phyloP scores from a whole-genome alignment of 2,113 vertebrate genomes.

The Xiphophorus couchianus region DNA sequence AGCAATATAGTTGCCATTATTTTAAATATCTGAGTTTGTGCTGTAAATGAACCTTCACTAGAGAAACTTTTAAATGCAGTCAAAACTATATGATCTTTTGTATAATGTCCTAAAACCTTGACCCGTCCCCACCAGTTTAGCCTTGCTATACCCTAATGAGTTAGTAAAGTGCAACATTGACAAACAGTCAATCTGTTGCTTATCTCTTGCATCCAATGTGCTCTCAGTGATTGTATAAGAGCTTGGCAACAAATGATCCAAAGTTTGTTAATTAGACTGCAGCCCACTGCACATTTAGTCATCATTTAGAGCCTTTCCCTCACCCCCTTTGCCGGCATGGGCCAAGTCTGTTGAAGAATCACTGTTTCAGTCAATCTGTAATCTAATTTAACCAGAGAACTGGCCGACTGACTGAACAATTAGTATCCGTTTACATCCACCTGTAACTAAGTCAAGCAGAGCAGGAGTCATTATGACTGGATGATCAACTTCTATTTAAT shows the following conservation, averaged over 20 bases:
- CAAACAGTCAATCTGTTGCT: background rate
- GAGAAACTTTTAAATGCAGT: background rate
- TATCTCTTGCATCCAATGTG: background rate
- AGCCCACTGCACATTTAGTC: background rate
- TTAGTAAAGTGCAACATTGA: background rate
- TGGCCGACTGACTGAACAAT: slow-evolving; percentile 16
- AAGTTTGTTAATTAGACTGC: background rate
- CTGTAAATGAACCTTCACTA: too few species aligned
- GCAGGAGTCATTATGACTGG: slow-evolving; percentile 16
- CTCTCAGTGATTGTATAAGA: background rate
- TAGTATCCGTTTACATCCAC: slow-evolving; percentile 47
- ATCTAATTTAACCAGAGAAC: slow-evolving; percentile 15
- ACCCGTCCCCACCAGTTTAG: background rate
- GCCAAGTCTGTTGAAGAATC: slow-evolving; percentile 22
- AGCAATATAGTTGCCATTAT: too few species aligned
- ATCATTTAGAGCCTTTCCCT: background rate
- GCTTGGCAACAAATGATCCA: background rate
- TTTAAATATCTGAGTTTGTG: too few species aligned
- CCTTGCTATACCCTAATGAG: background rate
- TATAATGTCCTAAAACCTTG: background rate
- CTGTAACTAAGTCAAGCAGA: slow-evolving; percentile 14
- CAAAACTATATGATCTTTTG: background rate
- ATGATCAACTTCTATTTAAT: slow-evolving; percentile 48
- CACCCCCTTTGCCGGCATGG: background rate
- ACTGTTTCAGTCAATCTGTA: slow-evolving; percentile 9